phyloP scores from a whole-genome alignment of 2,888 invertebrate species.

The Ophraella communa region DNA sequence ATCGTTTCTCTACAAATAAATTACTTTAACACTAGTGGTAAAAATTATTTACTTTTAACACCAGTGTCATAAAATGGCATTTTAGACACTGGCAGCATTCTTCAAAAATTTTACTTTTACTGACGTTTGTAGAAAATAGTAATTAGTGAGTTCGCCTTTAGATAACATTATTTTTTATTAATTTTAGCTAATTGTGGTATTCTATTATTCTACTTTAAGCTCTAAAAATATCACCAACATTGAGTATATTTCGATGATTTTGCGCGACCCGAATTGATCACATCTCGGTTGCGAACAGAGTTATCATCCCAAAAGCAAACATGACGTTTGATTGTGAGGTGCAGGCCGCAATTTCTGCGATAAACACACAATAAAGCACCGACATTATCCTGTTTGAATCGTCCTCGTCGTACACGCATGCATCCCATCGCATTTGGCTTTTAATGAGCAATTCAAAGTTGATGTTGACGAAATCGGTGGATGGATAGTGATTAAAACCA shows the following conservation, averaged over 20 bases:
- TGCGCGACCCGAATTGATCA: neutral
- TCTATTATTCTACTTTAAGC: too few relatives aligned
- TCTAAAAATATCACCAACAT: neutral
- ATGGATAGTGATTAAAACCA: conserved; percentile 10
- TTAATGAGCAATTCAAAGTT: conserved; percentile 20
- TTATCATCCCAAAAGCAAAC: conserved; percentile 57
- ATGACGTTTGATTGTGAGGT: conserved; percentile 54
- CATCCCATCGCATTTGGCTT: conserved; percentile 4
- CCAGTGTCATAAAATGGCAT: too few relatives aligned
- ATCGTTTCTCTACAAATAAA: too few relatives aligned
- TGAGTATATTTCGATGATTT: neutral
- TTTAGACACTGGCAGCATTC: too few relatives aligned
- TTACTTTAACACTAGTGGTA: too few relatives aligned
- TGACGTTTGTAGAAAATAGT: too few relatives aligned
- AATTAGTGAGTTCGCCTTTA: too few relatives aligned
- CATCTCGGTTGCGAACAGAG: conserved; percentile 44
- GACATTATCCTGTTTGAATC: conserved; percentile 23
- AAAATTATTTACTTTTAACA: too few relatives aligned
- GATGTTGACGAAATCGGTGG: neutral
- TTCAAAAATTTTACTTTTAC: too few relatives aligned
- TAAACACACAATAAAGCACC: conserved; percentile 27
- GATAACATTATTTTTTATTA: too few relatives aligned
- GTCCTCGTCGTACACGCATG: conserved; percentile 13
- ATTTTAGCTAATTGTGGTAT: too few relatives aligned
- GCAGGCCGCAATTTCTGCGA: conserved; percentile 27